Conservation (phyloP, 2,797 vertebrate species). For the Lepilemur septentrionalis region DNA sequence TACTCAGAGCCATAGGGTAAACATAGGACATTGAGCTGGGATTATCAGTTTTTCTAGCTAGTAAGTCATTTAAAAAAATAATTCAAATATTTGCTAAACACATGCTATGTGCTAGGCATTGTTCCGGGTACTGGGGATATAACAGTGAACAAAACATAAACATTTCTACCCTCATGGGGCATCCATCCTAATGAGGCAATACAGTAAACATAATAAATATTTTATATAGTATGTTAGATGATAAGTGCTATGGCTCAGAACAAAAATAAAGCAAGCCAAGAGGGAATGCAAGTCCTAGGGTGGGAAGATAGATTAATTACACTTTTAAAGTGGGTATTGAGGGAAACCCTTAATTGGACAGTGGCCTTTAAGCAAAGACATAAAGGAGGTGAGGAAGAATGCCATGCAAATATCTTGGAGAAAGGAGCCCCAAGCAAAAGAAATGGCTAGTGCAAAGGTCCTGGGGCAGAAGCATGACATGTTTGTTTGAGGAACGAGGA, state of each 20-base stretch:
- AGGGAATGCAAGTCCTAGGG: background rate
- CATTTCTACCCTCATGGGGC: background rate
- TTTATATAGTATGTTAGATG: background rate
- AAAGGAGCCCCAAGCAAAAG: background rate
- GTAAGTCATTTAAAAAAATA: background rate
- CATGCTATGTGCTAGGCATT: background rate
- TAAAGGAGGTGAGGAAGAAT: background rate
- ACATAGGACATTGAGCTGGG: background rate
- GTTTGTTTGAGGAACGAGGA: background rate
- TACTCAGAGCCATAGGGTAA: background rate
- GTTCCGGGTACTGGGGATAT: background rate
- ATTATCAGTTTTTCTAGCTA: background rate
- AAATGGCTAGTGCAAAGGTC: background rate
- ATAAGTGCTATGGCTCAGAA: background rate
- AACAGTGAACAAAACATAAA: background rate
- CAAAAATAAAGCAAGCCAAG: background rate
- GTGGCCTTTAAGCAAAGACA: conserved; percentile 10
- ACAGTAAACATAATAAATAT: background rate
- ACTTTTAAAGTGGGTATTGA: background rate
- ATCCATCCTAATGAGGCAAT: background rate
- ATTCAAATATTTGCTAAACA: conserved; percentile 26
- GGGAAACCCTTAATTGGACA: background rate
- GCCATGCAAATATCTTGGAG: background rate
- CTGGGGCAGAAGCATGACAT: background rate
- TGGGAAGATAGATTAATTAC: background rate